These are phyloP conservation scores for Drosophila tropicalis DNA, from an alignment of 1,140 invertebrate species.

Conservation along the genomic window DNA sequence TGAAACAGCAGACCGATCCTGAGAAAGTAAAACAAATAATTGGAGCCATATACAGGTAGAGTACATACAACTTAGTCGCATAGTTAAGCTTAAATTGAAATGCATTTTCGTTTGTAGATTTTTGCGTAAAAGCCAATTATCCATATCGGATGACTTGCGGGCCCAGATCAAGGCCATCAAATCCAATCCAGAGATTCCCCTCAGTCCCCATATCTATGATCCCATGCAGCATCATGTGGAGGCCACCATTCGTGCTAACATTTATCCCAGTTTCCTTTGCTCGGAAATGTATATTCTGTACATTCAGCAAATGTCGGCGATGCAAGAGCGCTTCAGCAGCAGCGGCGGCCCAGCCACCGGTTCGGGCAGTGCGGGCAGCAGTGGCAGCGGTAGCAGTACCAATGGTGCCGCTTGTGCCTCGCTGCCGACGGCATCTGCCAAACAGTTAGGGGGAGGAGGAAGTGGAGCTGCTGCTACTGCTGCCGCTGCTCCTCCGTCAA, in stretches of 20 bases:
- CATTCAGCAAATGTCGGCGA: constrained; percentile 86
- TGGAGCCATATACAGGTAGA: constrained; percentile 91
- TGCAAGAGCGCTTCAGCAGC: constrained; percentile 73
- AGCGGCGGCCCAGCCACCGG: constrained; percentile 62
- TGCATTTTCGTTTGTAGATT: constrained; percentile 85
- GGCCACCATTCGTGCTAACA: constrained; percentile 91
- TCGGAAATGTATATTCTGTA: constrained; percentile 96
- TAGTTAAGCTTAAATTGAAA: neutral
- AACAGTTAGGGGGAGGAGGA: constrained; percentile 38
- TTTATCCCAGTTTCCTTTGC: constrained; percentile 95
- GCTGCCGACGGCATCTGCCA: constrained; percentile 37
- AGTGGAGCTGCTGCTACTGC: neutral
- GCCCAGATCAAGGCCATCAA: constrained; percentile 87
- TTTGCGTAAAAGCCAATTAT: constrained; percentile 91
- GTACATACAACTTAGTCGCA: neutral
- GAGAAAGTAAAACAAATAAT: constrained; percentile 90
- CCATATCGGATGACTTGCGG: constrained; percentile 91
- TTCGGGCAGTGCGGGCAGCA: constrained; percentile 52
- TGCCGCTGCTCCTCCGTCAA: constrained; percentile 27
- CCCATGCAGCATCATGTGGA: constrained; percentile 89
- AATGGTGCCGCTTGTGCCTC: constrained; percentile 49
- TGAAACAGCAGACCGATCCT: constrained; percentile 90
- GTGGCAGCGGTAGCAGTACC: constrained; percentile 48
- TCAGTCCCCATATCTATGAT: constrained; percentile 86
- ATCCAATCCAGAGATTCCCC: constrained; percentile 85